These are phyloP conservation scores for Aurelia sp. DNA, from an alignment of 30 jellyfish, hydroid and myxozoan genomes.

Conservation along the genomic window DNA sequence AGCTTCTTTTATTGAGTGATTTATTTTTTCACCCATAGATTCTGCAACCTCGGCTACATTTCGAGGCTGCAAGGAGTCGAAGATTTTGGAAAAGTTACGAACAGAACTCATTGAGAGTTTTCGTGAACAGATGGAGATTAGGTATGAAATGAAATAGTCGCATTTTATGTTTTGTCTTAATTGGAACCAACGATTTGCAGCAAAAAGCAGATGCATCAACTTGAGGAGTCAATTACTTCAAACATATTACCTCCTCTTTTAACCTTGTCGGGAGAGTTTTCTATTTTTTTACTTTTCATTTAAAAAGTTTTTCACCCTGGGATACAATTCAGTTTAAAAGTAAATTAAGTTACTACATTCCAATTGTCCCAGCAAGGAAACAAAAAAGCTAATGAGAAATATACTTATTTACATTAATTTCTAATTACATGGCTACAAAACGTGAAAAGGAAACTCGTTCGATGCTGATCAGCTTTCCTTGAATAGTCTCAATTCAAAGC, in stretches of 20 bases:
- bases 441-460: too few species aligned
- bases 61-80: constrained; percentile 83
- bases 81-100: constrained; percentile 69
- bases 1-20: neutral
- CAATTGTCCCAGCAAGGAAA: too few species aligned
- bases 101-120: constrained; percentile 82
- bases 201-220: neutral
- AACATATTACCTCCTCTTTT: too few species aligned
- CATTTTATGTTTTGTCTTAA: neutral
- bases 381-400: too few species aligned
- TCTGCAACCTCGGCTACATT: constrained; percentile 70
- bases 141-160: constrained; percentile 39
- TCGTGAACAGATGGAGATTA: constrained; percentile 91
- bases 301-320: too few species aligned
- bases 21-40: constrained; percentile 10
- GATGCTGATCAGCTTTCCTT: too few species aligned
- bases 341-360: too few species aligned
- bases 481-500: too few species aligned
- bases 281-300: too few species aligned
- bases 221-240: neutral
- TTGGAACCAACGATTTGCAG: neutral
- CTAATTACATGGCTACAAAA: too few species aligned
- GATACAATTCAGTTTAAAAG: too few species aligned
- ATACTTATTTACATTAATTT: too few species aligned
- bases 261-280: neutral